Percentiles rank a stretch among this genome's conserved stretches.
phyloP scores from a whole-genome alignment of 2,797 vertebrate species.

The Crenichthys baileyi region DNA sequence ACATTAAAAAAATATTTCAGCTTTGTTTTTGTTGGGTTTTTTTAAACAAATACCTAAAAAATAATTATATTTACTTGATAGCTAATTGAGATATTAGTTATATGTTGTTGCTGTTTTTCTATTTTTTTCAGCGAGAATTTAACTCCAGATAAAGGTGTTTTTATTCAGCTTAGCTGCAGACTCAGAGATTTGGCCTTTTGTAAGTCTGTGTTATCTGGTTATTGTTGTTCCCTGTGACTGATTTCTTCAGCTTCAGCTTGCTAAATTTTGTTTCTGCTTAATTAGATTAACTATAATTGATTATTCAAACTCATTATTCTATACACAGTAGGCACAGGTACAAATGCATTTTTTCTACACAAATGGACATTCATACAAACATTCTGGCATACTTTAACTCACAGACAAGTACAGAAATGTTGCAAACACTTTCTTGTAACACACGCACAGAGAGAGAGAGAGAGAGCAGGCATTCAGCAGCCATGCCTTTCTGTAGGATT shows the following conservation, averaged over 20 bases:
- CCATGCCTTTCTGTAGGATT: conserved; percentile 79
- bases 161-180: background rate
- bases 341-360: conserved; percentile 38
- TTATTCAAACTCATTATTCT: background rate
- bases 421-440: conserved; percentile 17
- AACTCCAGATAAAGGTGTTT: background rate
- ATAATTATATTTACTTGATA: background rate
- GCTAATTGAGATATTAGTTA: background rate
- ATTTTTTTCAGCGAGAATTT: background rate
- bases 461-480: conserved; percentile 49
- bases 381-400: conserved; percentile 27
- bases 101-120: background rate
- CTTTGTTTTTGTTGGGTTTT: background rate
- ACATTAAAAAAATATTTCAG: background rate
- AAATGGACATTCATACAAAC: conserved; percentile 16
- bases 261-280: background rate
- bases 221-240: background rate
- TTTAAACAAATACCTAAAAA: background rate
- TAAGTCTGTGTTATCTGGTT: background rate
- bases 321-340: background rate
- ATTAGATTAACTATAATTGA: conserved; percentile 2
- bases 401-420: conserved; percentile 33
- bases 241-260: conserved; percentile 1
- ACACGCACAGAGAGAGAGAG: conserved; percentile 5
- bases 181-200: background rate